These are phyloP conservation scores for Carposina sasakii DNA, from an alignment of 1,140 invertebrate genomes.

Conservation along the genomic window DNA sequence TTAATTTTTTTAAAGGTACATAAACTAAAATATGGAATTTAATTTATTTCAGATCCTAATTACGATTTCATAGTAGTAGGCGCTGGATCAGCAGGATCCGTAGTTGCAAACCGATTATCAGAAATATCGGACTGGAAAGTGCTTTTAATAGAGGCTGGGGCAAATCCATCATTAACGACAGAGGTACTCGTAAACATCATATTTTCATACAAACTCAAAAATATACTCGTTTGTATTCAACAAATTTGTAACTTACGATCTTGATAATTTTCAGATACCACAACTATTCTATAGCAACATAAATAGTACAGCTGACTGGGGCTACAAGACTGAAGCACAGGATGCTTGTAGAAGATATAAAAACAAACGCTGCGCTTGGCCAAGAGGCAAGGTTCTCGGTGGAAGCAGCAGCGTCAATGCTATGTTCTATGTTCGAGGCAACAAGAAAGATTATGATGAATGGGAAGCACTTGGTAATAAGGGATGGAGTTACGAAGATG, in stretches of 20 bases:
- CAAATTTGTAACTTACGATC: not conserved
- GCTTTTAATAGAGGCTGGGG: conserved; percentile 73
- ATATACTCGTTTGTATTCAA: not conserved
- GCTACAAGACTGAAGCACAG: conserved; percentile 71
- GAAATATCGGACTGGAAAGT: conserved; percentile 82
- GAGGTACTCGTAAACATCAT: conserved; percentile 13
- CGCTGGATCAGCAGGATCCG: conserved; percentile 82
- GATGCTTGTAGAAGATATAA: conserved; percentile 47
- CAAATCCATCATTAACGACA: conserved; percentile 27
- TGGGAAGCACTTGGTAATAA: conserved; percentile 68
- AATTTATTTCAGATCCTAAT: conserved; percentile 32
- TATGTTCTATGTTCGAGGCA: conserved; percentile 80
- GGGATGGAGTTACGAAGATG: conserved; percentile 66
- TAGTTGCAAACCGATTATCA: conserved; percentile 86
- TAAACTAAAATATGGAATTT: not conserved
- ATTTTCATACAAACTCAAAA: not conserved
- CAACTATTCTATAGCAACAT: conserved; percentile 31
- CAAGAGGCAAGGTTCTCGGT: conserved; percentile 74
- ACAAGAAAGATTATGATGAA: conserved; percentile 77
- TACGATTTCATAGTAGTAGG: conserved; percentile 38
- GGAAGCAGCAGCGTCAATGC: conserved; percentile 78
- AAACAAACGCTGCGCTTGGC: conserved; percentile 62
- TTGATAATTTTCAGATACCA: conserved; percentile 37
- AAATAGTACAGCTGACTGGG: conserved; percentile 69
- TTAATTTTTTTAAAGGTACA: not conserved